Conservation (phyloP, 2,888 invertebrate species). For the Phengaris alcon region DNA sequence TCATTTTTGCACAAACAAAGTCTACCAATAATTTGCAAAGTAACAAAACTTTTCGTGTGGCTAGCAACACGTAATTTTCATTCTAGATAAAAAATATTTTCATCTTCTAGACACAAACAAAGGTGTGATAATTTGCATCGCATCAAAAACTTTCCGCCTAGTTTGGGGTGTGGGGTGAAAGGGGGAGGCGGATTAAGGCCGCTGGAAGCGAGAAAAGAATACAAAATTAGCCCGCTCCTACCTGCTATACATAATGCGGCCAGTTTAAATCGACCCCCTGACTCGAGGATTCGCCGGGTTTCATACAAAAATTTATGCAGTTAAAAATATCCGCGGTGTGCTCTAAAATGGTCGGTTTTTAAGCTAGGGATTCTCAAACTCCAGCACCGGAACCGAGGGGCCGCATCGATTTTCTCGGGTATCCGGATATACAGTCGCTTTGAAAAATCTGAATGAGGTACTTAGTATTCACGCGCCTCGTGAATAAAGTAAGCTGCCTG, state of each 20-base stretch:
- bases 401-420: conserved; percentile 67
- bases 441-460: conserved; percentile 74
- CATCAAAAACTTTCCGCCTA: conserved; percentile 74
- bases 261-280: conserved; percentile 48
- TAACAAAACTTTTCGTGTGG: neutral
- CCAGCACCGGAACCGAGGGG: conserved; percentile 69
- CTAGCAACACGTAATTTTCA: neutral
- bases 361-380: conserved; percentile 70
- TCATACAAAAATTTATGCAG: conserved; percentile 43
- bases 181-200: conserved; percentile 73
- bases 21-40: neutral
- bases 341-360: conserved; percentile 56
- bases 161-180: conserved; percentile 57
- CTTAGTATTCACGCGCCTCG: conserved; percentile 66
- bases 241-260: conserved; percentile 73
- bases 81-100: conserved; percentile 11
- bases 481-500: conserved; percentile 30
- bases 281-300: conserved; percentile 35
- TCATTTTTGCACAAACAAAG: too few relatives aligned
- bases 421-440: conserved; percentile 62
- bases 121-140: conserved; percentile 40
- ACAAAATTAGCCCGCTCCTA: conserved; percentile 77
- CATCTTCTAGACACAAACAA: conserved; percentile 3
- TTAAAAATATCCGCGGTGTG: conserved; percentile 45
- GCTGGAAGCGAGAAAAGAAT: conserved; percentile 76